Percentiles rank a stretch among this genome's conserved stretches.
Conservation (phyloP, 2,797 vertebrate species). For the Mallotus villosus region DNA sequence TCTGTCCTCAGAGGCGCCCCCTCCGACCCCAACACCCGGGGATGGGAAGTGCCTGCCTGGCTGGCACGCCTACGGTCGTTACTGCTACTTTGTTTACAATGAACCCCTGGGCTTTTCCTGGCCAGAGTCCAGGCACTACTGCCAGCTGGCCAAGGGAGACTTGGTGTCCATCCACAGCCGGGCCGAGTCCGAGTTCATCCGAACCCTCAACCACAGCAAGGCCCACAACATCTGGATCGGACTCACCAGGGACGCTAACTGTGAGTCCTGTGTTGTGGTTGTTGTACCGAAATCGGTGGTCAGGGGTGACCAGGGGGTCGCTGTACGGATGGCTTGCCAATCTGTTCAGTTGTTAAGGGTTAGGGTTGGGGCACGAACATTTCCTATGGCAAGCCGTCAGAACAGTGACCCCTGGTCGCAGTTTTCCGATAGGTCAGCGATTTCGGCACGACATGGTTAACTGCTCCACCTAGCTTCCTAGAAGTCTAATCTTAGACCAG, state of each 20-base stretch:
- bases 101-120: constrained; percentile 66
- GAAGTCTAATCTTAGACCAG: too few relatives aligned
- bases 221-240: constrained; percentile 77
- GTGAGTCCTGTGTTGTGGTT: constrained; percentile 50
- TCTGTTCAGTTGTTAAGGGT: too few relatives aligned
- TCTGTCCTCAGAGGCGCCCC: constrained; percentile 63
- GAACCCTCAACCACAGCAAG: constrained; percentile 65
- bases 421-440: too few relatives aligned
- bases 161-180: constrained; percentile 77
- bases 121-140: constrained; percentile 66
- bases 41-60: constrained; percentile 58
- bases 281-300: too few relatives aligned
- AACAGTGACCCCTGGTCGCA: too few relatives aligned
- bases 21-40: constrained; percentile 67
- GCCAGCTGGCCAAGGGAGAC: constrained; percentile 48
- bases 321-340: too few relatives aligned
- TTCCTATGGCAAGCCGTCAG: too few relatives aligned
- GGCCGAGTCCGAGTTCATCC: constrained; percentile 75
- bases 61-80: constrained; percentile 58
- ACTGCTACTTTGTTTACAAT: constrained; percentile 70
- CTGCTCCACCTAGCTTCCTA: too few relatives aligned
- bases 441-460: too few relatives aligned
- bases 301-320: too few relatives aligned
- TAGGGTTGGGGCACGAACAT: too few relatives aligned
- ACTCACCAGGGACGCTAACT: constrained; percentile 69